Base-by-base conservation (phyloP, 2,888 invertebrate genomes). In the Isotomurus palustris region DNA sequence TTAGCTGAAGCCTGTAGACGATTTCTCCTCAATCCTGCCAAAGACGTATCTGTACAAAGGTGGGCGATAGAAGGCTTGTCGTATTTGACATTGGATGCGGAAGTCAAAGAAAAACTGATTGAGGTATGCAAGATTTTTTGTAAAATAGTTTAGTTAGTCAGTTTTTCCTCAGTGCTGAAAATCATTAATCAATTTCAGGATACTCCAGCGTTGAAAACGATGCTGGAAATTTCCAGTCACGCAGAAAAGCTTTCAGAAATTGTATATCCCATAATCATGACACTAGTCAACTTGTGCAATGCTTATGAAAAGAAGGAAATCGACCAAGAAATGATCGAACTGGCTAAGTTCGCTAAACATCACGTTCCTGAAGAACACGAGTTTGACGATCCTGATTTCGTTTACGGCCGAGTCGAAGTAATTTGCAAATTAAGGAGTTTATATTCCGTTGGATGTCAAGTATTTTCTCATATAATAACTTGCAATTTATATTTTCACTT, bases 331-430 rank as follows among this genome's bases (percentile, higher is more conserved):
- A 88, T 99, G 89, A 74, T 96, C 19, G 95, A 99, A 76, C 78
- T 99, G 64, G 99, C 99, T 0, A 95, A 97, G 78, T 99, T 96
- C 78, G 92, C 99, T 2, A 99, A 99, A 76, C 96, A 97, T 73
- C 99, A 99, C 76, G 89, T 99, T 67, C 99, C 99, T 2, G 93
- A 97, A 75, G 91, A 92, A 71, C 95, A 96, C 77, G 91, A 91
- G 73, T 75, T 91, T 51, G 93, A 95, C 75, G 90, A 91, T 74
- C 82, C 83, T 0, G 93, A 93, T 75, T 95, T 90, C 74, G 81
- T 93, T 0, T 83, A 83, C 22, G 88, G 89, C 73, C 83, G 96
- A 63, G 73, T 81, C 19, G 75, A 75, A 58, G 75, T 72, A 56
- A 40, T 40, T 4, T 44, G 14, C 5, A 17, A 19, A 44, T 44